phyloP scores from a whole-genome alignment of 2,797 vertebrate species.

The Vireo griseus region DNA sequence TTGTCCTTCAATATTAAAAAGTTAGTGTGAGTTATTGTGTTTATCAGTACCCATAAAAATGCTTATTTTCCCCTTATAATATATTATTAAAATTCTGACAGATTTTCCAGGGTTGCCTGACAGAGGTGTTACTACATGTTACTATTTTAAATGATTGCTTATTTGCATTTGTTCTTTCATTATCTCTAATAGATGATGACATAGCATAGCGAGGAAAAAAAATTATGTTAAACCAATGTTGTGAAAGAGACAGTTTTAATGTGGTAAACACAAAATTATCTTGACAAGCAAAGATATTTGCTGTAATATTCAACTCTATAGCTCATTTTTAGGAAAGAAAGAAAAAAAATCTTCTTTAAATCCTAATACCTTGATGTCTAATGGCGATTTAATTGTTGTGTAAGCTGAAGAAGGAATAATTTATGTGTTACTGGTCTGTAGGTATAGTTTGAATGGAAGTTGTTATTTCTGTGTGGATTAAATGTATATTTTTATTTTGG shows the following conservation, averaged over 20 bases:
- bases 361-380: neutral
- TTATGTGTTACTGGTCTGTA: neutral
- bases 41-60: neutral
- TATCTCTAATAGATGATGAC: neutral
- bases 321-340: neutral
- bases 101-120: neutral
- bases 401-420: neutral
- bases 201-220: neutral
- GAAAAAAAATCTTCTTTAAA: neutral
- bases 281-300: neutral
- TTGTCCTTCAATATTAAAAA: neutral
- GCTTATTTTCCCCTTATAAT: neutral
- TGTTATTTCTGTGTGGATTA: neutral
- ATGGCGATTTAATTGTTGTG: neutral
- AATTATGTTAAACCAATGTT: neutral
- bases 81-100: constrained; percentile 26
- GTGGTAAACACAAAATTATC: neutral
- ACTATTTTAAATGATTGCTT: neutral
- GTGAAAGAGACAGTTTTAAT: neutral
- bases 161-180: constrained; percentile 35
- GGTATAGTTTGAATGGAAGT: neutral
- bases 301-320: neutral
- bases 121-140: neutral
- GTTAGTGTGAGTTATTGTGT: neutral
- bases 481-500: neutral